phyloP scores from a whole-genome alignment of 2,113 vertebrate genomes.

The Ochotona curzoniae region DNA sequence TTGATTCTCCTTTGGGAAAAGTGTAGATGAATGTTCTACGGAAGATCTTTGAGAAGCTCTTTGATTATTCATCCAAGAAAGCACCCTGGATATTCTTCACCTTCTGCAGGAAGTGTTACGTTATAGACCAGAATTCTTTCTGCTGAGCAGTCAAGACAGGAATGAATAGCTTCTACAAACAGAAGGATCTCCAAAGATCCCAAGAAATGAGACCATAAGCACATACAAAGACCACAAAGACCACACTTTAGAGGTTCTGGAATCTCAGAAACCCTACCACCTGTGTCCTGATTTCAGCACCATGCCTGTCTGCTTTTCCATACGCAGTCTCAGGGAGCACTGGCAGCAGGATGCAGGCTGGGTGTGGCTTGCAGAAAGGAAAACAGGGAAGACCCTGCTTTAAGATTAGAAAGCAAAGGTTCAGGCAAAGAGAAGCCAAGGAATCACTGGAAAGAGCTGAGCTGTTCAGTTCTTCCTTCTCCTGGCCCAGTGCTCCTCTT shows the following conservation, averaged over 20 bases:
- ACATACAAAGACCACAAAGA: too few relatives aligned
- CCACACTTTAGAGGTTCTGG: not conserved
- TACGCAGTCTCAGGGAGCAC: rapidly evolving
- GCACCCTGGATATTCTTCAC: not conserved
- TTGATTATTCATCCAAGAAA: not conserved
- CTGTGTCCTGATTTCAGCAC: not conserved
- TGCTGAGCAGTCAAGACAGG: too few relatives aligned
- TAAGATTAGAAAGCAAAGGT: not conserved
- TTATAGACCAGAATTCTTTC: not conserved
- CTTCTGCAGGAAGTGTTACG: not conserved
- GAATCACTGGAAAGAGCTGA: not conserved
- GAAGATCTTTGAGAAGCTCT: not conserved
- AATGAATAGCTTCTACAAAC: not conserved
- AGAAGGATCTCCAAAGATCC: not conserved
- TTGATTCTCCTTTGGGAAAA: not conserved
- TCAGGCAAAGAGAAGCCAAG: not conserved
- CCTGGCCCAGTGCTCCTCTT: not conserved
- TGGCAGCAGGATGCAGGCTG: not conserved
- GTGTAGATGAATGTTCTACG: not conserved
- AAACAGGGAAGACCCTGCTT: not conserved
- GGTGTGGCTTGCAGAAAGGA: rapidly evolving
- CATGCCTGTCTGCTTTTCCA: too few relatives aligned
- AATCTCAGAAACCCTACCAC: not conserved
- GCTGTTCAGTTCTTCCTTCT: not conserved
- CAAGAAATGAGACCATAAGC: not conserved